These are phyloP conservation scores for Macaria notata DNA, from an alignment of 2,888 invertebrate species.

Conservation along the genomic window DNA sequence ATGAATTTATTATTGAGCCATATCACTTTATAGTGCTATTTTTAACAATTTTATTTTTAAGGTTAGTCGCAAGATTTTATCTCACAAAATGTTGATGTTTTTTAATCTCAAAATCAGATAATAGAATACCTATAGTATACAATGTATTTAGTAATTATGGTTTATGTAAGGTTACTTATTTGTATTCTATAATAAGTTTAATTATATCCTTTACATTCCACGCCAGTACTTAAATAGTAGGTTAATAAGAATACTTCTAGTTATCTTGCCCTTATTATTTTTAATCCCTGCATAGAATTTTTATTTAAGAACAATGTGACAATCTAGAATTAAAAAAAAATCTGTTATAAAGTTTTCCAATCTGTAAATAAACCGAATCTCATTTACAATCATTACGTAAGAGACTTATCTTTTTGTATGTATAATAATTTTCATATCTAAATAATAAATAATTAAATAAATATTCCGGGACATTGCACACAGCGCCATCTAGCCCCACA, in stretches of 20 bases:
- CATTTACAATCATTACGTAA: too few species aligned
- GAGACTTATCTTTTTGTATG: neutral
- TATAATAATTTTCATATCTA: neutral
- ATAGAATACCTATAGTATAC: too few species aligned
- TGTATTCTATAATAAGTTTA: too few species aligned
- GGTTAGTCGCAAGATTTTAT: neutral
- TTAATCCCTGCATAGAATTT: neutral
- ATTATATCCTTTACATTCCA: constrained; percentile 49
- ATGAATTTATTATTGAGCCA: constrained; percentile 30
- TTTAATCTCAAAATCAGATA: too few species aligned
- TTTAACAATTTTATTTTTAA: constrained; percentile 14
- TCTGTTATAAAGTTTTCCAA: too few species aligned
- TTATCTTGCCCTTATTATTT: neutral
- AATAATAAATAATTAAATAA: too few species aligned
- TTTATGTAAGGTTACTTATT: too few species aligned
- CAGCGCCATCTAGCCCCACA: too few species aligned
- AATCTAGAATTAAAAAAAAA: too few species aligned
- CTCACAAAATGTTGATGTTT: constrained; percentile 3
- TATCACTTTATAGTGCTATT: constrained; percentile 24
- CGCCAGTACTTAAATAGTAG: constrained; percentile 69
- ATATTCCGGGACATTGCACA: too few species aligned
- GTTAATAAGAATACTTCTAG: neutral
- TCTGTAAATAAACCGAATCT: too few species aligned
- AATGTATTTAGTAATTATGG: too few species aligned
- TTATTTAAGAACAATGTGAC: neutral